Base-by-base conservation (phyloP, 2,888 invertebrate genomes). In the Stictocephala bisonia region DNA sequence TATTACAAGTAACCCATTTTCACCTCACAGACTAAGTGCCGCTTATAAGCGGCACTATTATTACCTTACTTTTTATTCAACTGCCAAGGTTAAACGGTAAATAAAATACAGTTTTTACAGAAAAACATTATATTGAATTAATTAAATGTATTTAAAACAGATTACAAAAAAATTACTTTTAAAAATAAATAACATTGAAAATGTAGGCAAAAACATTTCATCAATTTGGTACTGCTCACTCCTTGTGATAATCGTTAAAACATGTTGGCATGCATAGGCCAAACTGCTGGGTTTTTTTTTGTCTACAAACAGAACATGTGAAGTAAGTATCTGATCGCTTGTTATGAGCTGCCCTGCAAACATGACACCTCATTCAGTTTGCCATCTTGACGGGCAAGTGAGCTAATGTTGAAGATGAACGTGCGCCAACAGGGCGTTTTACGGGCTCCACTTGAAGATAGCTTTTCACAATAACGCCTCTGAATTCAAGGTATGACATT, bases 341-440 rank as follows among this genome's bases (percentile, higher is more conserved):
- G 18, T 71, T 27, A 60, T 71, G 58, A 18, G 31, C 27, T 60
- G 15, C 31, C n/a, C 48, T 31, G 56, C 58, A 71, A 31, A 48
- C 48, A 48, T 71, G 60, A 27, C 71, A 71, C 48, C 60, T 71
- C 44, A 60, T n/a, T 48, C 60, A 22, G 27, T 71, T 71, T 58
- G 58, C 29, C 29, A 40, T 29, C 58, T 71, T 71, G 27, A 58
- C n/a, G 24, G 41, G 58, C 26, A 71, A 31, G 20, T 71, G 58
- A 40, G 48, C 27, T 26, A 20, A 41, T 9, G 26, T 56, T 40
- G 40, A 41, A 22, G 56, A 58, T 27, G 22, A 29, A 50, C 27
- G 27, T 20, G 67, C 29, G 1, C 50, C n/a, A 48, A 27, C 11
- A 68, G 48, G 27, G 29, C 67, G 31, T 68, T 27, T 50, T 27